Evolutionary conservation across 1,140 invertebrate genomes (phyloP).

Genomic region (Papilio glaucus): DNA sequence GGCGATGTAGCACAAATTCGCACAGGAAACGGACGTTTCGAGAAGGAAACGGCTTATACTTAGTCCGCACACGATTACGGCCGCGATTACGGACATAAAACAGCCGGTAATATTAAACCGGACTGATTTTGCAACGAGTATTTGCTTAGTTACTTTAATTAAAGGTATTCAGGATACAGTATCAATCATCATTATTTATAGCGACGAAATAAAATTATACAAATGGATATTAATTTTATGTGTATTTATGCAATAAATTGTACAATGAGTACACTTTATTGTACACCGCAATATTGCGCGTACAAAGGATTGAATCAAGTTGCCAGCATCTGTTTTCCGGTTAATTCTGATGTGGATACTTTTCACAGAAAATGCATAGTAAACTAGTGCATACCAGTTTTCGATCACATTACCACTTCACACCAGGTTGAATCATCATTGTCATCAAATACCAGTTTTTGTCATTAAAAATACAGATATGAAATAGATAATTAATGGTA

Average conservation of each 20-base stretch:
- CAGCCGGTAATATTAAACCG: constrained; percentile 10
- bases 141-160: constrained; percentile 19
- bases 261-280: no score
- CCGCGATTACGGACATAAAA: constrained; percentile 20
- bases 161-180: constrained; percentile 5
- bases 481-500: no score
- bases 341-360: no score
- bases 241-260: not conserved
- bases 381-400: no score
- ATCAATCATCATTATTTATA: constrained; percentile 20
- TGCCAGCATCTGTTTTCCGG: no score
- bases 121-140: not conserved
- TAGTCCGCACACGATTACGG: not conserved
- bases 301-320: no score
- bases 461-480: no score
- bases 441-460: no score
- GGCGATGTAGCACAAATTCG: not conserved
- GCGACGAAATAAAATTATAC: not conserved
- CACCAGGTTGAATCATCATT: no score
- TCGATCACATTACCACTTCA: no score
- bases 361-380: no score
- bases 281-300: no score
- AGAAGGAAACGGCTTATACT: constrained; percentile 27
- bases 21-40: constrained; percentile 12
- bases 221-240: not conserved